Evolutionary conservation across 2,113 vertebrate species (phyloP), one percentile per base, ranked within the genome.

Genomic region (Scopus umbretta): DNA sequence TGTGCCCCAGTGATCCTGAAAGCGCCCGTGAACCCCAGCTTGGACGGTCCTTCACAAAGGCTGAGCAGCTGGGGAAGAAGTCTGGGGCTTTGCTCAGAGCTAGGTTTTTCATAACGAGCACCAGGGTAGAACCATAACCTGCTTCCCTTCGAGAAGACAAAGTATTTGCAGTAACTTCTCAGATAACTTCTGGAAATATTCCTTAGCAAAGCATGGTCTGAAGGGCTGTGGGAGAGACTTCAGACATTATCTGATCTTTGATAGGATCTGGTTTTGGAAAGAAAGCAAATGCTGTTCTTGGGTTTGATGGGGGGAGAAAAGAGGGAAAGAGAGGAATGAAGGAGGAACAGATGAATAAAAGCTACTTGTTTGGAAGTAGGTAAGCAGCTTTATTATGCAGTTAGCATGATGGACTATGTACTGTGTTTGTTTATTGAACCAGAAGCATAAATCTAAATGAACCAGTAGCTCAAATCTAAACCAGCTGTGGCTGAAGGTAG

Each of bases 381-480:
- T 86, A 49, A 59, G 91, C 32, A 61, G 81, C 88, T 80, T 94
- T 29, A 32, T 93, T 92, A 83, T 65, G 30, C 16, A 42, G 70
- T 94, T 61, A 87, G 88, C 11, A 2, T 82, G 90, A 87, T 71
- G 86, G 82, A 93, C 88, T n/a, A 30, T 76, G 92, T 59, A 55
- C 74, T 86, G 62, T 91, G 90, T 93, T 96, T 94, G 50, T 86
- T 95, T 93, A 88, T 79, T 92, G 89, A 97, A 92, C 75, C 76
- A 82, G 84, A 63, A 75, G 91, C 72, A 86, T 95, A 83, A 88
- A 91, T 76, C 84, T 67, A 74, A 96, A 93, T n/a, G 83, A 79
- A 89, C 89, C 88, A 62, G 91, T 95, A 96, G 95, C 90, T 97
- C 90, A 94, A 96, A 96, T 95, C 92, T 93, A 94, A 97, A 96